Base-by-base conservation (phyloP, 2,888 invertebrate species). In the Agonum fuliginosum region DNA sequence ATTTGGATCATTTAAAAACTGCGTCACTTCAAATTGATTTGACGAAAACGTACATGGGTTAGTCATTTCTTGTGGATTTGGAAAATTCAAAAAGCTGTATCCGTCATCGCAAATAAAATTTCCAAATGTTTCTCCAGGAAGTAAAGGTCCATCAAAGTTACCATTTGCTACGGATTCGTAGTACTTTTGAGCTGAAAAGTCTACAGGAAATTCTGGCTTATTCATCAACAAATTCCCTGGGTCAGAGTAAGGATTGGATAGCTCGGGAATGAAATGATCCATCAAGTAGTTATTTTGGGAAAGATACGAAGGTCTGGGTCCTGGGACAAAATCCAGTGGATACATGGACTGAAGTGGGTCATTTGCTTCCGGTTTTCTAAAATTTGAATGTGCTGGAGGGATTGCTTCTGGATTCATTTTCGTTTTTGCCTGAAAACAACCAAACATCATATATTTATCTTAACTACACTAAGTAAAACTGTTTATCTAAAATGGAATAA, bases 151-250 rank as follows among this genome's bases (percentile, higher is more conserved):
- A n/a, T 75, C 75, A 22, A 72, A 72, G 20, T 72, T 72, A 4
- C 70, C 70, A 72, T 72, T 72, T 20, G 75, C 65, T 17, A 75
- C 67, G 8, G 75, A 65, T 34, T 75, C 75, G 48, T 75, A 75
- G 20, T 75, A 75, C 20, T 75, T 75, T 48, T 75, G 75, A 5
- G 75, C 75, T 27, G 75, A 65, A 27, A 67, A 75, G 20, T 65
- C 67, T 30, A 67, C 41, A 1, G 75, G 75, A 41, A 74, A 62
- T 14, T 74, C 74, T 27, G 22, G 10, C 22, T 43, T 58, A n/a
- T 74, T 74, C 14, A 58, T 41, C 5, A 48, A 34, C 2, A 30
- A 17, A 17, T 62, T 62, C 10, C 14, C 8, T 14, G 27, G 14
- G 14, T 62, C 58, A 30, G 3, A 6, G 10, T 8, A 62, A 12